phyloP scores from a whole-genome alignment of 2,888 invertebrate species.

The Lithodes maja region DNA sequence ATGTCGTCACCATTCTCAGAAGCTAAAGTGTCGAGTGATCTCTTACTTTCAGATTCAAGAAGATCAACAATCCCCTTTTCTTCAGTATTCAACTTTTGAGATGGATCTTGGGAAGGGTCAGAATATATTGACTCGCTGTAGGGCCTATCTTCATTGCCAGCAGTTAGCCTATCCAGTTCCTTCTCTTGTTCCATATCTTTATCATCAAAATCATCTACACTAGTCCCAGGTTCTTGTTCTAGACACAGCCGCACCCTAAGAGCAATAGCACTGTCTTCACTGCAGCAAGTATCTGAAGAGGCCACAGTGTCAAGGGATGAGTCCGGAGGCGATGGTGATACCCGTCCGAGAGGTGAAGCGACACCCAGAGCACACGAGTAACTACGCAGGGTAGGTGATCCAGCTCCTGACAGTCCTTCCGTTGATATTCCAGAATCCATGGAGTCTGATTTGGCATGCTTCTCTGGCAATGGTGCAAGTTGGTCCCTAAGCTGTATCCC shows the following conservation, averaged over 20 bases:
- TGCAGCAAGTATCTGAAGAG: constrained; percentile 46
- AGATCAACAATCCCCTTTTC: constrained; percentile 56
- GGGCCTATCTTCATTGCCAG: not conserved
- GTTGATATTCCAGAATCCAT: constrained; percentile 66
- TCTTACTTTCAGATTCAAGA: constrained; percentile 46
- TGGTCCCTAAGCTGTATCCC: constrained; percentile 8
- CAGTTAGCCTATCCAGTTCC: not conserved
- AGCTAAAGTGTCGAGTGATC: not conserved
- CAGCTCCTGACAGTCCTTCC: constrained; percentile 48
- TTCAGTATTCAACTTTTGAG: constrained; percentile 14
- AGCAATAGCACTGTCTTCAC: constrained; percentile 56
- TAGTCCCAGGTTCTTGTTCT: constrained; percentile 10
- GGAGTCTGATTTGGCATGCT: constrained; percentile 59
- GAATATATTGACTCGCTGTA: not conserved
- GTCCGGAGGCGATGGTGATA: constrained; percentile 19
- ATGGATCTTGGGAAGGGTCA: not conserved
- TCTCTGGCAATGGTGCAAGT: constrained; percentile 32
- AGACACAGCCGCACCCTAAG: not conserved
- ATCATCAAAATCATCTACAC: constrained; percentile 28
- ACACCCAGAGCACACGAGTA: constrained; percentile 19
- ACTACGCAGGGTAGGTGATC: constrained; percentile 18
- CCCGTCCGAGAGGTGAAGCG: constrained; percentile 14
- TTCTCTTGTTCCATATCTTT: constrained; percentile 43
- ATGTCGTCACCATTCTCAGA: not conserved
- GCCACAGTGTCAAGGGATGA: constrained; percentile 50